These are phyloP conservation scores for Scolopax mira DNA, from an alignment of 2,113 vertebrate species.

Conservation along the genomic window DNA sequence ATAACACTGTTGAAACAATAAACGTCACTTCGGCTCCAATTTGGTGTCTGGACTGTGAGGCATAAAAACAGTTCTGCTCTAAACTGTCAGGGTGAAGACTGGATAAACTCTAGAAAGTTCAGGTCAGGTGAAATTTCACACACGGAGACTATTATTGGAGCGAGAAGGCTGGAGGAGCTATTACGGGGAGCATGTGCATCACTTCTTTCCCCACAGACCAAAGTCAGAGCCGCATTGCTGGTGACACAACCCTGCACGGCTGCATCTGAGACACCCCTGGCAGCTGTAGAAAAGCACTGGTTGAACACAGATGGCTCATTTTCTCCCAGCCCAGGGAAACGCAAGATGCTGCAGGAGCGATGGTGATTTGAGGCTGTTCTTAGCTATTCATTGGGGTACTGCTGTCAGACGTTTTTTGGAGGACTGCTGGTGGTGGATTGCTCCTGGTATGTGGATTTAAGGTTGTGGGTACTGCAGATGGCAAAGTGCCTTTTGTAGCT, in stretches of 20 bases:
- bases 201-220: background rate
- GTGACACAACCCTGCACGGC: background rate
- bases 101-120: background rate
- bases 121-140: conserved; percentile 44
- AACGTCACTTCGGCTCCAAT: conserved; percentile 26
- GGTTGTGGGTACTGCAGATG: no score
- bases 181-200: background rate
- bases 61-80: conserved; percentile 4
- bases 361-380: background rate
- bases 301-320: background rate
- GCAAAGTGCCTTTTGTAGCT: background rate
- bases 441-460: background rate
- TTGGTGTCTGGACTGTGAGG: conserved; percentile 23
- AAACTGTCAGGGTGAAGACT: conserved; percentile 1
- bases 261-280: background rate
- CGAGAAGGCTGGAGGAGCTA: background rate
- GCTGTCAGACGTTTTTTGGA: background rate
- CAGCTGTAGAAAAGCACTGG: background rate
- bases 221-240: background rate
- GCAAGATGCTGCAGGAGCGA: background rate
- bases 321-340: background rate
- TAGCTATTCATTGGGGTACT: background rate
- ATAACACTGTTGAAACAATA: conserved; percentile 43
- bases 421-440: background rate
- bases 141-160: background rate